A percentile compares a stretch with the other conserved stretches of the same genome.
Conservation (phyloP, 2,888 invertebrate species). For the Macroteleia sp. region DNA sequence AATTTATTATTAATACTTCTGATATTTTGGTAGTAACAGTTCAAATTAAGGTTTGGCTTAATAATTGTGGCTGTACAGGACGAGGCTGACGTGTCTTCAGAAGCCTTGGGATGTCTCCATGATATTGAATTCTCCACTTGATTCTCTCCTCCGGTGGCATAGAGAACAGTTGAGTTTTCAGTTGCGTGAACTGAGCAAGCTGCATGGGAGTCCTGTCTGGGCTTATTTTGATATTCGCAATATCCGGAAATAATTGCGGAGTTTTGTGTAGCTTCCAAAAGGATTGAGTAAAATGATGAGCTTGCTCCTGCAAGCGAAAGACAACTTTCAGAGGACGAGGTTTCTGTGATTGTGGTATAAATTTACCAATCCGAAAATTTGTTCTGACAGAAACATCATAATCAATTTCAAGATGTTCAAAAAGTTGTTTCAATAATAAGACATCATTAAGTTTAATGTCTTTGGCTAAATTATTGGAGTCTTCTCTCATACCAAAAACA, state of each 20-base stretch:
- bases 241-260: background rate
- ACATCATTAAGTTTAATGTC: background rate
- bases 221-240: background rate
- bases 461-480: background rate
- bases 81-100: too few relatives aligned
- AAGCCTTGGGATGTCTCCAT: too few relatives aligned
- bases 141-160: background rate
- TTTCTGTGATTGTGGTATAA: background rate
- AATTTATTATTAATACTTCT: too few relatives aligned
- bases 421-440: background rate
- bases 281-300: background rate
- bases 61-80: too few relatives aligned
- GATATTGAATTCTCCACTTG: too few relatives aligned
- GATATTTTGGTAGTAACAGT: too few relatives aligned
- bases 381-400: background rate
- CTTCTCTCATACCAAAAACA: background rate
- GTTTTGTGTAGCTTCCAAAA: too few relatives aligned
- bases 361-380: background rate
- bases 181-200: background rate
- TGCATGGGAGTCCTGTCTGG: background rate
- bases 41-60: too few relatives aligned
- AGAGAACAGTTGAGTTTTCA: background rate
- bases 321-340: background rate
- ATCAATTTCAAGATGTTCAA: background rate
- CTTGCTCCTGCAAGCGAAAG: background rate